phyloP scores from a whole-genome alignment of 1,140 invertebrate genomes.

The Pollicipes pollicipes region DNA sequence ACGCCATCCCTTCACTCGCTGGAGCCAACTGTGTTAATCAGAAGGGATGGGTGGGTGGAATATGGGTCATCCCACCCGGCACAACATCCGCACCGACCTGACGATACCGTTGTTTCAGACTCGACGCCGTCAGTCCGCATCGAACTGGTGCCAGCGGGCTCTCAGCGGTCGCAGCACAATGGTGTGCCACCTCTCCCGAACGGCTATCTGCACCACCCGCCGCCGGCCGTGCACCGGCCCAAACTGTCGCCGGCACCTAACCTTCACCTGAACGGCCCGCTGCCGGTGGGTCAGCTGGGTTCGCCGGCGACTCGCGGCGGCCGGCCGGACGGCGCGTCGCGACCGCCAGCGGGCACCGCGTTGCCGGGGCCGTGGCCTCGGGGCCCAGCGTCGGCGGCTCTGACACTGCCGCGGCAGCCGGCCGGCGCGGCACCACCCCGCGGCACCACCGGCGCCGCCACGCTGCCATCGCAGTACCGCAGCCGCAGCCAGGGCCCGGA shows the following conservation, averaged over 20 bases:
- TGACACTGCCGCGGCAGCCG: slow-evolving; percentile 11
- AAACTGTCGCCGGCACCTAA: neutral
- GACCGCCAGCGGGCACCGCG: neutral
- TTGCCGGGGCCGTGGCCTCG: too few relatives aligned
- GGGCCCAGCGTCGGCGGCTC: neutral
- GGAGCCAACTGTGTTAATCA: neutral
- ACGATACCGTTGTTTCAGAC: neutral
- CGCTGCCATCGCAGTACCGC: slow-evolving; percentile 10
- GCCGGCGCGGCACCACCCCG: slow-evolving; percentile 8
- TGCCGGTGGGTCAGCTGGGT: neutral
- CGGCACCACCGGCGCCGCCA: slow-evolving; percentile 12
- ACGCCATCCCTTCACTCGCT: neutral
- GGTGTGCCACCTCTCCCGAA: neutral
- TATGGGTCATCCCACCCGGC: neutral
- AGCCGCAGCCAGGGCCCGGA: slow-evolving; percentile 8
- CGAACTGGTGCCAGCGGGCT: neutral
- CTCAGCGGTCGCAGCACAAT: neutral
- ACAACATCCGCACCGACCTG: neutral
- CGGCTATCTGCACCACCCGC: neutral
- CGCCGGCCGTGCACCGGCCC: neutral
- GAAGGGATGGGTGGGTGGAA: neutral
- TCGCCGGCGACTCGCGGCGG: neutral
- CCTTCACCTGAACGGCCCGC: neutral
- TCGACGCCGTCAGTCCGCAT: neutral
- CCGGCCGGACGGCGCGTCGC: too few relatives aligned